phyloP scores from a whole-genome alignment of 2,113 vertebrate genomes.

The Barbus barbus region DNA sequence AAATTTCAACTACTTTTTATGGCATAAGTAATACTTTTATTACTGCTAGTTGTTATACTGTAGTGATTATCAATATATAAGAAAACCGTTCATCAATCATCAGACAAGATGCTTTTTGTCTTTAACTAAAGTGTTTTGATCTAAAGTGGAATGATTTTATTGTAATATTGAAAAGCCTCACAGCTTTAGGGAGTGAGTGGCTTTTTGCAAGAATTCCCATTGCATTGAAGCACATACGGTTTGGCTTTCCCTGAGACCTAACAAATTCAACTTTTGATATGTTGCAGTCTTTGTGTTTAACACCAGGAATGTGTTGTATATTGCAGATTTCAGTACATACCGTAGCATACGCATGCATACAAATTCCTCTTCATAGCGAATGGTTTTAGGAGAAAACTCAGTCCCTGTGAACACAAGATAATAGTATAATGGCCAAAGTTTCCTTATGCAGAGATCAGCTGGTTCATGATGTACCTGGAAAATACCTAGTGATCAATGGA shows the following conservation, averaged over 20 bases:
- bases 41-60: slow-evolving; percentile 55
- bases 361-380: slow-evolving; percentile 32
- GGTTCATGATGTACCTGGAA: not conserved
- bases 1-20: slow-evolving; percentile 53
- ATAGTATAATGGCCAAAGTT: slow-evolving; percentile 34
- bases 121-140: slow-evolving; percentile 27
- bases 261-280: slow-evolving; percentile 32
- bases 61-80: slow-evolving; percentile 47
- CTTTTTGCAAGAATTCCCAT: slow-evolving; percentile 11
- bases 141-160: slow-evolving; percentile 16
- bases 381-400: slow-evolving; percentile 30
- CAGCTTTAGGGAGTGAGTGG: not conserved
- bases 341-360: slow-evolving; percentile 49
- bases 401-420: slow-evolving; percentile 30
- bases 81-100: no score
- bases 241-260: not conserved
- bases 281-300: slow-evolving; percentile 33
- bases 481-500: not conserved
- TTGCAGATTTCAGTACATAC: slow-evolving; percentile 14
- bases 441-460: not conserved
- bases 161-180: slow-evolving; percentile 17
- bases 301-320: slow-evolving; percentile 40
- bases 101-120: slow-evolving; percentile 26
- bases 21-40: slow-evolving; percentile 50
- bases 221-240: not conserved